Conservation (phyloP, 2,113 vertebrate species). For the Macaca nemestrina region DNA sequence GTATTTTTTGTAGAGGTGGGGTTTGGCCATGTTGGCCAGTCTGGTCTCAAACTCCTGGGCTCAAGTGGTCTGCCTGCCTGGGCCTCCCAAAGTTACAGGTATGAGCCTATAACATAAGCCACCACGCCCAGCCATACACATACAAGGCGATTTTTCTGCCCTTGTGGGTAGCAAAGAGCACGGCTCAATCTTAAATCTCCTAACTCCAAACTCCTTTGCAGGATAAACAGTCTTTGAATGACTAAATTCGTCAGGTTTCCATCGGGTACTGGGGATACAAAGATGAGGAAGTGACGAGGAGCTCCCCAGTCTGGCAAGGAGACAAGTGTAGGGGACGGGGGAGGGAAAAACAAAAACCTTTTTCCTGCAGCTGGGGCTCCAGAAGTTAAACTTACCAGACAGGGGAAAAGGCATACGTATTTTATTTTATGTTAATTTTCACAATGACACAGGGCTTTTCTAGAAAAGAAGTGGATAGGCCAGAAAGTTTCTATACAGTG, state of each 20-base stretch:
- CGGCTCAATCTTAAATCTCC: neutral
- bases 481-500: neutral
- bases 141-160: neutral
- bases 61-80: too few relatives aligned
- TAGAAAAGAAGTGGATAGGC: neutral
- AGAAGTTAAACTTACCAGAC: neutral
- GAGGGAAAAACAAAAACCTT: neutral
- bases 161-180: neutral
- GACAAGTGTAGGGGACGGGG: neutral
- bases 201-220: neutral
- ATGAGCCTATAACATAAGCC: too few relatives aligned
- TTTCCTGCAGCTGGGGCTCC: neutral
- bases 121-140: too few relatives aligned
- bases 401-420: neutral
- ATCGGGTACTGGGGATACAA: neutral
- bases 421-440: neutral
- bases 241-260: neutral
- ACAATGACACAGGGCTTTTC: neutral
- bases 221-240: constrained; percentile 17
- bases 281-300: neutral
- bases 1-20: too few relatives aligned
- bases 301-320: neutral
- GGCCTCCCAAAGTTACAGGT: too few relatives aligned
- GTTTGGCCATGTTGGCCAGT: too few relatives aligned
- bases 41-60: too few relatives aligned